phyloP scores from a whole-genome alignment of 1,140 invertebrate genomes.

The Zaprionus ghesquierei region DNA sequence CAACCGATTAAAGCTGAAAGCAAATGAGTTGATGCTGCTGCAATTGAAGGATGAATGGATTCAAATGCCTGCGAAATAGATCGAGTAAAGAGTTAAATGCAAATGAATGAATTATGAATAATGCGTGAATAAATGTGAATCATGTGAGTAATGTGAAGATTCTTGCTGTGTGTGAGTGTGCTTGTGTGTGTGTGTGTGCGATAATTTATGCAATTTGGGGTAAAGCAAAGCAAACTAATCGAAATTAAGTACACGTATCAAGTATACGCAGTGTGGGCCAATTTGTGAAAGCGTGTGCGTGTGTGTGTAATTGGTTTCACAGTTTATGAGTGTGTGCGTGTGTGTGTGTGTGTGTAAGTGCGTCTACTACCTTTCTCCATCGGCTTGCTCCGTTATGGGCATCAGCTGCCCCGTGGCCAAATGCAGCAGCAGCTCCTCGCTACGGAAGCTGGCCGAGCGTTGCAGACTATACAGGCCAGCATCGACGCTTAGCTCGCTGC shows the following conservation, averaged over 20 bases:
- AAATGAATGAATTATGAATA: conserved; percentile 16
- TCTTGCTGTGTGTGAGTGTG: background rate
- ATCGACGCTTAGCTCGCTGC: conserved; percentile 9
- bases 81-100: background rate
- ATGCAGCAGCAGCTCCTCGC: conserved; percentile 60
- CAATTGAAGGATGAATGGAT: background rate
- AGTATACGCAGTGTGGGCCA: conserved; percentile 21
- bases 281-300: background rate
- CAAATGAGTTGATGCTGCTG: background rate
- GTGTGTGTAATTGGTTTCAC: too few species aligned
- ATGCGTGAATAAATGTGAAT: background rate
- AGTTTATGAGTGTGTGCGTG: background rate
- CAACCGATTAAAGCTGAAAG: too few species aligned
- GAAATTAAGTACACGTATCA: conserved; percentile 24
- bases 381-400: conserved; percentile 6
- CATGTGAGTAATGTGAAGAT: background rate
- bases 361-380: conserved; percentile 53
- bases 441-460: conserved; percentile 51
- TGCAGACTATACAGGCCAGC: conserved; percentile 20
- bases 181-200: background rate
- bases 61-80: background rate
- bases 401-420: conserved; percentile 49
- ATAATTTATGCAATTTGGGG: conserved; percentile 21
- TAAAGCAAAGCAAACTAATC: background rate
- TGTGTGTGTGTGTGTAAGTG: background rate